Evolutionary conservation across 2,797 vertebrate species (phyloP).

Genomic region (Sebastolobus altivelis): DNA sequence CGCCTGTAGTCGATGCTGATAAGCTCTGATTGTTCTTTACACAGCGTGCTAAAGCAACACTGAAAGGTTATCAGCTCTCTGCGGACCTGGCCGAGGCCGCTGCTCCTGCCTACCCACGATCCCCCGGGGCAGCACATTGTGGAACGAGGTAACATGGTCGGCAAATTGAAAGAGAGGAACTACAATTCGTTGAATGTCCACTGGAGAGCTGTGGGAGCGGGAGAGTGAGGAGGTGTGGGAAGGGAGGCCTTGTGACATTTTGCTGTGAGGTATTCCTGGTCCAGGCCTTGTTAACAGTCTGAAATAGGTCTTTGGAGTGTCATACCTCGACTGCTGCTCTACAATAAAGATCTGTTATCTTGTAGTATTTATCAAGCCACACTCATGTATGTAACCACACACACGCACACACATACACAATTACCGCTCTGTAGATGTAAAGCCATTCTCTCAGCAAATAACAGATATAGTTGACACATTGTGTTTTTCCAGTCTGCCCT

Average conservation of each 20-base stretch:
- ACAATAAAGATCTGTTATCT: slow-evolving; percentile 68
- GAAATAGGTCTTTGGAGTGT: slow-evolving; percentile 72
- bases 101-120: slow-evolving; percentile 59
- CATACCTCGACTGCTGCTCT: slow-evolving; percentile 54
- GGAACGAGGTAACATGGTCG: slow-evolving; percentile 61
- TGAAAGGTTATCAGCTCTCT: slow-evolving; percentile 82
- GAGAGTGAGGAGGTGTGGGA: slow-evolving; percentile 49
- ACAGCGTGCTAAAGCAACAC: slow-evolving; percentile 73
- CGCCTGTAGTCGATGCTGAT: slow-evolving; percentile 72
- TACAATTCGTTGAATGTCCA: slow-evolving; percentile 71
- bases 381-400: slow-evolving; percentile 40
- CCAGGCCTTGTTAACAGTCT: slow-evolving; percentile 68
- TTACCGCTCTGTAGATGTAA: slow-evolving; percentile 52
- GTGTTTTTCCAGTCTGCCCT: slow-evolving; percentile 28
- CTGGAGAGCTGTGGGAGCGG: slow-evolving; percentile 57
- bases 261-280: slow-evolving; percentile 64
- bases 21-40: slow-evolving; percentile 83
- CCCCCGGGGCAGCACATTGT: slow-evolving; percentile 67
- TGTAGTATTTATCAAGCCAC: slow-evolving; percentile 64
- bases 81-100: slow-evolving; percentile 68
- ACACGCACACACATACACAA: slow-evolving; percentile 33
- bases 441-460: slow-evolving; percentile 61
- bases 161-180: slow-evolving; percentile 78
- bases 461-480: slow-evolving; percentile 58
- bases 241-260: slow-evolving; percentile 69